Base-by-base conservation (phyloP, 2,888 invertebrate genomes). In the Pseudococcus viburni region DNA sequence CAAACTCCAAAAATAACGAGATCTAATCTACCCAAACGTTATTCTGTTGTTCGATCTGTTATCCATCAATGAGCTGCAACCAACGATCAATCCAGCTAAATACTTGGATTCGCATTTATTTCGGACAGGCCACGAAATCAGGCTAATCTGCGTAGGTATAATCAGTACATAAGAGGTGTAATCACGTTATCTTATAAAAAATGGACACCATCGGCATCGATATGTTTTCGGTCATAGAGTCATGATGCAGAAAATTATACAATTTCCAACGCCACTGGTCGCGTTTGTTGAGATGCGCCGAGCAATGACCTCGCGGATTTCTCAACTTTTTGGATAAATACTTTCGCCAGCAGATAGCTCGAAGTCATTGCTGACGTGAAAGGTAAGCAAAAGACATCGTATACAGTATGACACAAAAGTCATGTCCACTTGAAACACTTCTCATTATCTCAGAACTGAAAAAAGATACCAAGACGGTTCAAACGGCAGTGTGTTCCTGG, bases 211-310 rank as follows among this genome's bases (percentile, higher is more conserved):
- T 6, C 19, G 64, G 7, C 9, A 9, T 2, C 19, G 64, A 68
- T 68, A 68, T 68, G 64, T 68, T 68, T 68, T 68, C 64, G 64
- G 64, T 68, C 64, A 68, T 68, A 68, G 64, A 68, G 5, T 68
- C 64, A 68, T 68, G 64, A 68, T 22, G 22, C 26, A 68, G 64
- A 68, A 68, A 68, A 68, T 68, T 68, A 11, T 68, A 68, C 26
- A 68, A 68, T 22, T 22, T 68, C 4, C 26, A 68, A 22, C 64
- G 26, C 6, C n/a, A n/a, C n/a, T n/a, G n/a, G n/a, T n/a, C n/a
- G n/a, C n/a, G n/a, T n/a, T n/a, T n/a, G n/a, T n/a, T n/a, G n/a
- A n/a, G n/a, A n/a, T 68, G 64, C 64, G 22, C 22, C 8, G 64
- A 22, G 64, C 64, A 22, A 68, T 26, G 64, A 68, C 64, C 64